phyloP scores from a whole-genome alignment of 2,888 invertebrate species.

The Plagiodera versicolora region DNA sequence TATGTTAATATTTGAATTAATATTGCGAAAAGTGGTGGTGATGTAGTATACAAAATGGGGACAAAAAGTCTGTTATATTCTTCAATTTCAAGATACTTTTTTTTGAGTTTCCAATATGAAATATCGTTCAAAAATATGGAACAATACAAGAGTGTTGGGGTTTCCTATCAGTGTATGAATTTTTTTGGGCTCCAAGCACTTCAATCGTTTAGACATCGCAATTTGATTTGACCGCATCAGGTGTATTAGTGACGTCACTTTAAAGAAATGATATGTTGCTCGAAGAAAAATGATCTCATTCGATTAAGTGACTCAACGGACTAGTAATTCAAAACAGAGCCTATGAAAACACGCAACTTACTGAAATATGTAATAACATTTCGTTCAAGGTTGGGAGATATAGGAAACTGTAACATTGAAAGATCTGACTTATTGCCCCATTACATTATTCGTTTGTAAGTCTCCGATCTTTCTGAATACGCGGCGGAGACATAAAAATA shows the following conservation, averaged over 20 bases:
- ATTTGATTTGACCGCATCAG: neutral
- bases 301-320: slow-evolving; percentile 4
- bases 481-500: slow-evolving; percentile 26
- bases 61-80: no score
- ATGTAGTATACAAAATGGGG: no score
- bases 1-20: no score
- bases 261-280: slow-evolving; percentile 7
- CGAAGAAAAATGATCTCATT: slow-evolving; percentile 18
- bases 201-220: neutral
- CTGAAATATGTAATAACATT: slow-evolving; percentile 13
- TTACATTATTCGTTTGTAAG: slow-evolving; percentile 30
- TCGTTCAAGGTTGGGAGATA: slow-evolving; percentile 27
- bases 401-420: slow-evolving; percentile 28
- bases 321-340: slow-evolving; percentile 1
- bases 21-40: no score
- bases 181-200: no score
- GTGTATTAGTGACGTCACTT: slow-evolving; percentile 10
- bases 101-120: no score
- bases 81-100: no score
- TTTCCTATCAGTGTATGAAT: no score
- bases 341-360: slow-evolving; percentile 6
- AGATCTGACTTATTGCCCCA: slow-evolving; percentile 27
- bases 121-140: no score
- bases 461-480: slow-evolving; percentile 22
- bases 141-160: no score